Evolutionary conservation across 2,888 invertebrate genomes (phyloP), one percentile per base, ranked within the genome.

Genomic region (Pristionchus maxplancki): DNA sequence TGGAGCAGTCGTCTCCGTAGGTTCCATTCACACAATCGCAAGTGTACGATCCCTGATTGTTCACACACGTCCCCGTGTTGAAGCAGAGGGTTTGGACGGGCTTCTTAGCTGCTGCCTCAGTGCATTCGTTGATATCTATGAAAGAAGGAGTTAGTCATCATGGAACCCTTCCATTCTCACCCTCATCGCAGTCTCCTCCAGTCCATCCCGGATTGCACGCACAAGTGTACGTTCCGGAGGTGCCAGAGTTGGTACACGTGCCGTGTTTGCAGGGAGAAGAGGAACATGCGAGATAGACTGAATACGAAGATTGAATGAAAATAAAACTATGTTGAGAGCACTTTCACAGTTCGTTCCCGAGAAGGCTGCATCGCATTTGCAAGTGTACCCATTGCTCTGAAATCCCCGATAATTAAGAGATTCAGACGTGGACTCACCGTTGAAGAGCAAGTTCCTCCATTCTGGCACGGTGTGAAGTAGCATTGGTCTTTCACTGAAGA

Each of bases 391-490:
- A 37, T 13, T 37, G 62, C 24, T 48, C 84, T 37, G 28, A 9
- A n/a, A 28, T 17, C 1, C 28, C 17, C 20, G 11, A 58, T 20
- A 6, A 24, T 24, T 58, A 17, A 24, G 6, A 58, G 8, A 24
- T 20, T 24, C 1, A 58, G 53, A 8, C n/a, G n/a, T n/a, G n/a
- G n/a, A 44, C 62, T 9, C 13, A 31, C 15, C 62, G 48, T 13
- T 9, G 62, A 64, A 6, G 53, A 20, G 64, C 85, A 85, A n/a
- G 85, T 85, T 11, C 64, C 85, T 13, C 85, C 85, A 28, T 40
- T 40, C 64, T 85, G 8, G 20, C 85, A 85, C 40, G 58, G 20
- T 20, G 24, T n/a, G 9, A 24, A 67, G 34, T 31, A 24, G 9
- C 58, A 58, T 9, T 9, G 20, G 34, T 67, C 67, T 24, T 58